Conservation (phyloP, 2,113 vertebrate species). For the Macquaria australasica region DNA sequence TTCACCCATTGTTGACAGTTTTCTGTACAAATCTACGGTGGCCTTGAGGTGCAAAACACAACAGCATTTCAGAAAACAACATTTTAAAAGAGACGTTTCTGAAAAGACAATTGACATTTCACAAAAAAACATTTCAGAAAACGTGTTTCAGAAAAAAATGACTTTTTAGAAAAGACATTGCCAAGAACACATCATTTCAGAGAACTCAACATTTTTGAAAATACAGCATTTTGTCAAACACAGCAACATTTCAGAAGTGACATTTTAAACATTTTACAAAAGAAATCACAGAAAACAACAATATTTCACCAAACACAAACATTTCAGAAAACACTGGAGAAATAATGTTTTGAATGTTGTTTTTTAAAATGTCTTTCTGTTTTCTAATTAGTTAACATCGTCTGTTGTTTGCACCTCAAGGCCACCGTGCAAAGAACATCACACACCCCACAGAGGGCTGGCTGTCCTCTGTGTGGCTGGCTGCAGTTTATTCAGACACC, state of each 20-base stretch:
- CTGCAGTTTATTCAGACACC: conserved; percentile 15
- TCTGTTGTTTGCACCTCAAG: background rate
- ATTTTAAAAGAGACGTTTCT: background rate
- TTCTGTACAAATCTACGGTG: background rate
- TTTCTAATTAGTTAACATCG: background rate
- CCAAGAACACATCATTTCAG: too few relatives aligned
- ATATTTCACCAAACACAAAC: too few relatives aligned
- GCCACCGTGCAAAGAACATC: background rate
- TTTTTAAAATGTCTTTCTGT: background rate
- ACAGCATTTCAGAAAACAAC: background rate
- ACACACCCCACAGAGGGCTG: background rate
- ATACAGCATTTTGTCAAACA: too few relatives aligned
- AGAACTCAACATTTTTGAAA: too few relatives aligned
- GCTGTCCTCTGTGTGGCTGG: background rate
- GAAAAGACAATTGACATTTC: background rate
- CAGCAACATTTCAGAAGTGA: too few relatives aligned
- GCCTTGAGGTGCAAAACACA: background rate
- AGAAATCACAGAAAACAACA: too few relatives aligned
- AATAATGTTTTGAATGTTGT: background rate
- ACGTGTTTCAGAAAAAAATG: too few relatives aligned
- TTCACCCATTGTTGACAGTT: background rate
- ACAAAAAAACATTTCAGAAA: background rate
- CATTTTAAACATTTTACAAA: too few relatives aligned
- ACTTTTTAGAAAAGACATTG: too few relatives aligned
- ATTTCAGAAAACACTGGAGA: background rate